Percentiles rank a stretch among this genome's conserved stretches.
phyloP scores from a whole-genome alignment of 2,113 vertebrate species.

The Chiloscyllium plagiosum region DNA sequence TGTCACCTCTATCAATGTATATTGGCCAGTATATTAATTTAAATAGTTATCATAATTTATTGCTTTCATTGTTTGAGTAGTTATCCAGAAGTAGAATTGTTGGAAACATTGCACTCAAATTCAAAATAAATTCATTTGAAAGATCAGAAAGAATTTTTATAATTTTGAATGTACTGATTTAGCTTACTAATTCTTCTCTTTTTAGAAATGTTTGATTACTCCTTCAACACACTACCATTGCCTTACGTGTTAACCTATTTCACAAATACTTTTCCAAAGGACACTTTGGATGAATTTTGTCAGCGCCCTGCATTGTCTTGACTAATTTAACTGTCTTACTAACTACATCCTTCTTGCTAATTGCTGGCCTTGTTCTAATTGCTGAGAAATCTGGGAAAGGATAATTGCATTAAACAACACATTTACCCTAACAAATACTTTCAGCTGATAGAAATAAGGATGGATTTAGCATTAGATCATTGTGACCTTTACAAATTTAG shows the following conservation, averaged over 20 bases:
- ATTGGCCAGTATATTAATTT: neutral
- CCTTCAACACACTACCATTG: neutral
- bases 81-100: neutral
- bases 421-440: neutral
- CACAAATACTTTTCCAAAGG: neutral
- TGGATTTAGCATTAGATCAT: no score
- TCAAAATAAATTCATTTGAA: neutral
- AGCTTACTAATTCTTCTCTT: neutral
- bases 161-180: neutral
- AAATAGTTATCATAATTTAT: neutral
- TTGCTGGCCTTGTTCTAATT: no score
- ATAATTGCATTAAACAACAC: neutral
- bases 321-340: no score
- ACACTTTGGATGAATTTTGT: no score
- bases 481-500: no score
- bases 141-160: neutral
- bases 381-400: no score
- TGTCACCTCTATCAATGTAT: neutral
- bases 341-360: no score
- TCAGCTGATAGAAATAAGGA: neutral
- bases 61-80: neutral
- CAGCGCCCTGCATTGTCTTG: no score
- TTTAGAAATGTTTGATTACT: neutral
- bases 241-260: neutral
- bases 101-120: neutral